Conservation (phyloP, 1,140 invertebrate species). For the Drosophila equinoxialis region DNA sequence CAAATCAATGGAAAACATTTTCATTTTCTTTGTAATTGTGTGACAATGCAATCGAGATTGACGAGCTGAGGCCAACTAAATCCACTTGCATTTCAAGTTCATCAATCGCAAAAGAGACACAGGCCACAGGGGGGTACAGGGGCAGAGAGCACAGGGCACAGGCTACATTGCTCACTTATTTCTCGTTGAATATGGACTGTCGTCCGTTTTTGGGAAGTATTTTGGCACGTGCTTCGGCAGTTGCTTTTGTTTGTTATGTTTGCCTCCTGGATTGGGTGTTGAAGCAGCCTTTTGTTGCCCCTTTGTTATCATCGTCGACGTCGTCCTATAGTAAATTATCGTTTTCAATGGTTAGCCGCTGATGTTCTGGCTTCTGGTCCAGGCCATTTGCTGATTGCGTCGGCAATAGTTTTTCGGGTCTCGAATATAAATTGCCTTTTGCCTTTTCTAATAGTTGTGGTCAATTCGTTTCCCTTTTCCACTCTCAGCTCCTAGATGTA, state of each 20-base stretch:
- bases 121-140: neutral
- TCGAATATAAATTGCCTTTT: slow-evolving; percentile 42
- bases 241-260: slow-evolving; percentile 7
- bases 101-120: neutral
- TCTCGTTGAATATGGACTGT: slow-evolving; percentile 3
- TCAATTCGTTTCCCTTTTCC: neutral
- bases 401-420: slow-evolving; percentile 43
- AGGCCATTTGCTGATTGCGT: slow-evolving; percentile 53
- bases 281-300: slow-evolving; percentile 3
- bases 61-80: neutral
- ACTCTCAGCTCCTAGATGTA: neutral
- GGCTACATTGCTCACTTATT: neutral
- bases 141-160: neutral
- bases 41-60: neutral
- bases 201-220: slow-evolving; percentile 2
- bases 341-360: slow-evolving; percentile 27
- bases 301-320: neutral
- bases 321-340: slow-evolving; percentile 10
- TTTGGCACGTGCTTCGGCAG: slow-evolving; percentile 5
- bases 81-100: neutral
- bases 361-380: slow-evolving; percentile 2
- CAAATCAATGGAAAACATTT: neutral
- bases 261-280: neutral
- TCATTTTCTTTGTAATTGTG: neutral
- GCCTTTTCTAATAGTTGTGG: slow-evolving; percentile 40